phyloP scores from a whole-genome alignment of 2,888 invertebrate species.

The Emmelina monodactyla region DNA sequence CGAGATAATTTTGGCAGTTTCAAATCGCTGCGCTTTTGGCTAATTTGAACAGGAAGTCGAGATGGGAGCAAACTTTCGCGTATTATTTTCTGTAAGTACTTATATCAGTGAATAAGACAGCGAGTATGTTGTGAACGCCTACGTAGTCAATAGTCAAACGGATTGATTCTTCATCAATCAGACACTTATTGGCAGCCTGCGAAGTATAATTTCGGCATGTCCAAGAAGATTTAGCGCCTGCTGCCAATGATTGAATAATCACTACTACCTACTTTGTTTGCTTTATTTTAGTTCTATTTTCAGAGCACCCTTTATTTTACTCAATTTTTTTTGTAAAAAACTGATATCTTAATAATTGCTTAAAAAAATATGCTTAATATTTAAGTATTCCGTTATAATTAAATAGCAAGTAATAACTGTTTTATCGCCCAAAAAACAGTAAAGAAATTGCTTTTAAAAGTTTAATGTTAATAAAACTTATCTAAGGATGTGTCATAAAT shows the following conservation, averaged over 20 bases:
- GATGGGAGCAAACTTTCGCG: slow-evolving; percentile 36
- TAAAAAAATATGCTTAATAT: no score
- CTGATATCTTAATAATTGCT: no score
- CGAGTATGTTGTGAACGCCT: not conserved
- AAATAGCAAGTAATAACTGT: no score
- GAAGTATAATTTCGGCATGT: slow-evolving; percentile 47
- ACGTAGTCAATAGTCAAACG: slow-evolving; percentile 14
- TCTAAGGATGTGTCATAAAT: no score
- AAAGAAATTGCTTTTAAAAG: no score
- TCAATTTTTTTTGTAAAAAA: no score
- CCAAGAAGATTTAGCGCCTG: slow-evolving; percentile 35
- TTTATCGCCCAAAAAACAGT: no score
- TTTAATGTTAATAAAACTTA: no score
- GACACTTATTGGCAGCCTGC: slow-evolving; percentile 46
- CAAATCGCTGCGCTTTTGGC: slow-evolving; percentile 33
- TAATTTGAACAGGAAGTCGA: slow-evolving; percentile 52
- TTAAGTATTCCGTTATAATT: no score
- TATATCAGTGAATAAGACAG: not conserved
- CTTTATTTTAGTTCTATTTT: not conserved
- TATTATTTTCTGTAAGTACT: slow-evolving; percentile 15
- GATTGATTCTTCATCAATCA: slow-evolving; percentile 43
- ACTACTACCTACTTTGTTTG: slow-evolving; percentile 10
- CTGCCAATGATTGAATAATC: slow-evolving; percentile 57
- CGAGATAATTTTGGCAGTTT: slow-evolving; percentile 51
- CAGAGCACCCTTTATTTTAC: not conserved